Conservation (phyloP, 2,888 invertebrate species). For the Bruchidius siliquastri region DNA sequence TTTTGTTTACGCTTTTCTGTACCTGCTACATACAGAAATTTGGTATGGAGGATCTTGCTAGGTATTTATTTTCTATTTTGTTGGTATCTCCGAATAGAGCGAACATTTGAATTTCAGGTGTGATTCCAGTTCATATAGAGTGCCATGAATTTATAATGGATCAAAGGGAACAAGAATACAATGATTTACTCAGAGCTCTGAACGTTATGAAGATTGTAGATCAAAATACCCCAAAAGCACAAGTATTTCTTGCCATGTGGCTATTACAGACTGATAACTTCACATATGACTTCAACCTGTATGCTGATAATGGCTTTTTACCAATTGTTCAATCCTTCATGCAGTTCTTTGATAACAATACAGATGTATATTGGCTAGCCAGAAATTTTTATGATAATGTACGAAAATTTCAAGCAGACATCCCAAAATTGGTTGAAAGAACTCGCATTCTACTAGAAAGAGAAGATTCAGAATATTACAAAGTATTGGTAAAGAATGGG, state of each 20-base stretch:
- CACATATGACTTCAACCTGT: slow-evolving; percentile 35
- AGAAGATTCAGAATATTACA: slow-evolving; percentile 70
- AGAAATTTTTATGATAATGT: slow-evolving; percentile 71
- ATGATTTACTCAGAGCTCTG: slow-evolving; percentile 67
- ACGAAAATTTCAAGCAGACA: slow-evolving; percentile 23
- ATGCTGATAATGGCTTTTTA: slow-evolving; percentile 38
- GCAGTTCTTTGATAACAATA: slow-evolving; percentile 67
- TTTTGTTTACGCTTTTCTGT: slow-evolving; percentile 82
- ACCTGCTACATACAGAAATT: slow-evolving; percentile 72
- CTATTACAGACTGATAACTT: slow-evolving; percentile 68
- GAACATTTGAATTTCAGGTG: slow-evolving; percentile 50
- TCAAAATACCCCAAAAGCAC: slow-evolving; percentile 59
- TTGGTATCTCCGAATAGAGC: slow-evolving; percentile 4
- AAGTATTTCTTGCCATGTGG: slow-evolving; percentile 77
- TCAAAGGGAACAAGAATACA: slow-evolving; percentile 70
- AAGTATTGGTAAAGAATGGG: slow-evolving; percentile 62
- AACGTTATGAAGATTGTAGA: slow-evolving; percentile 63
- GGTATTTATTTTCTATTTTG: slow-evolving; percentile 47
- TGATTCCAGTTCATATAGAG: slow-evolving; percentile 72
- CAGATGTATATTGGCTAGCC: slow-evolving; percentile 79
- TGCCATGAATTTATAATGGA: slow-evolving; percentile 71
- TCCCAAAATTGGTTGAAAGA: slow-evolving; percentile 62
- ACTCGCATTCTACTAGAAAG: slow-evolving; percentile 66
- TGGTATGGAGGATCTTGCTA: slow-evolving; percentile 82
- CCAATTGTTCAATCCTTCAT: slow-evolving; percentile 64